Evolutionary conservation across 2,888 invertebrate genomes (phyloP).

Genomic region (Sisyra nigra): DNA sequence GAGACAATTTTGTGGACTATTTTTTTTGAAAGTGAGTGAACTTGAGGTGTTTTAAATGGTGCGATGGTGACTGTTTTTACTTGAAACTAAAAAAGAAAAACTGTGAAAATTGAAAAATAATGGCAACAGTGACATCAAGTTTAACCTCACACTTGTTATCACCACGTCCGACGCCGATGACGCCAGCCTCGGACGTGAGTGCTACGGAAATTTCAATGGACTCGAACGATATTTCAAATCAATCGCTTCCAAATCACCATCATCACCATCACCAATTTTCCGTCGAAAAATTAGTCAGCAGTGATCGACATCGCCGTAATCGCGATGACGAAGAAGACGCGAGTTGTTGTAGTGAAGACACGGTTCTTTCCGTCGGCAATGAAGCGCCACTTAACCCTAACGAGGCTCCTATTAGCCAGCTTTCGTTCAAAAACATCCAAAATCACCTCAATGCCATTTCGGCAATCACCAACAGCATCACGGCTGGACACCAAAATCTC

Average conservation of each 20-base stretch:
- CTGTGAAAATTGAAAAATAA: slow-evolving; percentile 1
- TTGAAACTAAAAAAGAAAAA: background rate
- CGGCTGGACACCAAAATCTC: slow-evolving; percentile 33
- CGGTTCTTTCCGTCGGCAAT: slow-evolving; percentile 67
- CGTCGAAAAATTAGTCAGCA: slow-evolving; percentile 5
- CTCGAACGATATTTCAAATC: slow-evolving; percentile 8
- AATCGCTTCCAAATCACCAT: slow-evolving; percentile 1
- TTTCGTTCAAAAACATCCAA: slow-evolving; percentile 48
- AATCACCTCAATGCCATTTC: slow-evolving; percentile 51
- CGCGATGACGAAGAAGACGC: slow-evolving; percentile 29
- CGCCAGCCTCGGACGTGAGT: slow-evolving; percentile 3
- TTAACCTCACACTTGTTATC: slow-evolving; percentile 4
- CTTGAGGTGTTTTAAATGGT: background rate
- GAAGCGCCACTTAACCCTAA: slow-evolving; percentile 29
- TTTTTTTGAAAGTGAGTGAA: background rate
- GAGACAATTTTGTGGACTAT: background rate
- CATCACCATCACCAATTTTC: slow-evolving; percentile 3
- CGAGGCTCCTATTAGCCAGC: slow-evolving; percentile 17
- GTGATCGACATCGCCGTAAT: slow-evolving; percentile 8
- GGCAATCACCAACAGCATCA: slow-evolving; percentile 38
- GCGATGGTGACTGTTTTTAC: background rate
- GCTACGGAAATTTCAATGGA: slow-evolving; percentile 7
- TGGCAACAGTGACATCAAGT: slow-evolving; percentile 8
- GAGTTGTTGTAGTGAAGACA: slow-evolving; percentile 60
- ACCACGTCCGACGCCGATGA: background rate